Evolutionary conservation across 2,797 vertebrate genomes (phyloP).

Genomic region (Gymnothorax reevesii): DNA sequence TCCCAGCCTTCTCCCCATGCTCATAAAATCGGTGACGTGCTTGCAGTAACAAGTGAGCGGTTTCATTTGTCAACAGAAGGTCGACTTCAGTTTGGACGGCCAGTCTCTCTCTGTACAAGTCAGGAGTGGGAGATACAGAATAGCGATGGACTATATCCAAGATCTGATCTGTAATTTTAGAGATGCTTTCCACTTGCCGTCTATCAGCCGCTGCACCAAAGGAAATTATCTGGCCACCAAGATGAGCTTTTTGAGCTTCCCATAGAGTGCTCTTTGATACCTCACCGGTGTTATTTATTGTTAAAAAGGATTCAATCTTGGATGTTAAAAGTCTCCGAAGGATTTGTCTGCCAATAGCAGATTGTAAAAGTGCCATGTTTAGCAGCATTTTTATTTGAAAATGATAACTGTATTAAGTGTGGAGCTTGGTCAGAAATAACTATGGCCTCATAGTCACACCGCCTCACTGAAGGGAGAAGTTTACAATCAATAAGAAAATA

Average conservation of each 20-base stretch:
- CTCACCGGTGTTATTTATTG: not conserved
- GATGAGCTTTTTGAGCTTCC: conserved; percentile 20
- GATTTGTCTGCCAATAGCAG: not conserved
- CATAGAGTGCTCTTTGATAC: conserved; percentile 22
- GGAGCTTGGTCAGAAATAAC: conserved; percentile 25
- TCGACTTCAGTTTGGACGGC: too few species aligned
- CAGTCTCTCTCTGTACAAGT: too few species aligned
- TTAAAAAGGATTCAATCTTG: conserved; percentile 19
- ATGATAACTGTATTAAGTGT: not conserved
- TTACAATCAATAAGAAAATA: conserved; percentile 24
- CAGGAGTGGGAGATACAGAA: too few species aligned
- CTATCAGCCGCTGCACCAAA: not conserved
- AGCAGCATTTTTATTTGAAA: not conserved
- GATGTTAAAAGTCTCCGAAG: conserved; percentile 8
- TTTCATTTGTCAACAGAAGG: not conserved
- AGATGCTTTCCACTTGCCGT: not conserved
- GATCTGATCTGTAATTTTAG: not conserved
- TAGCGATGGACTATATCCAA: not conserved
- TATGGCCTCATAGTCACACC: conserved; percentile 22
- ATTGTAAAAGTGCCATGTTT: conserved; percentile 29
- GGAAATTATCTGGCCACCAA: conserved; percentile 16
- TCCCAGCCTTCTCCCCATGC: conserved; percentile 24
- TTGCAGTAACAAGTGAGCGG: not conserved
- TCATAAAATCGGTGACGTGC: too few species aligned
- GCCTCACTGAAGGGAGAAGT: not conserved